These are phyloP conservation scores for Synergus gifuensis DNA, from an alignment of 2,888 invertebrate species.

Conservation along the genomic window DNA sequence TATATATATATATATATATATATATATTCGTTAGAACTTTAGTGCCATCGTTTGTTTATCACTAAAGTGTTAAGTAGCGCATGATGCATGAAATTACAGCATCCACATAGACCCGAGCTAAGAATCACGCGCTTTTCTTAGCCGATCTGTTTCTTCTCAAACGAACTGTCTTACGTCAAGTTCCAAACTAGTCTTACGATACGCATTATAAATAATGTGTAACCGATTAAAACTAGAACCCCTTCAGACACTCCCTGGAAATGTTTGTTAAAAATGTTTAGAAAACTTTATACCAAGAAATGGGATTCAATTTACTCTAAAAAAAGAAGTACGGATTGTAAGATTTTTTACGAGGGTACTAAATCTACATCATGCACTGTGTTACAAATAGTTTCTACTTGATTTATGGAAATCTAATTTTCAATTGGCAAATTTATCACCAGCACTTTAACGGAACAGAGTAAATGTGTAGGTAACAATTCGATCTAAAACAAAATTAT, in stretches of 20 bases:
- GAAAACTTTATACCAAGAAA: not conserved
- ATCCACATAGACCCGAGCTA: conserved; percentile 22
- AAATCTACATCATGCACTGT: too few species aligned
- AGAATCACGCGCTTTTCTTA: conserved; percentile 50
- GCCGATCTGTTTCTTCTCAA: conserved; percentile 57
- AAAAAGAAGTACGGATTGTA: too few species aligned
- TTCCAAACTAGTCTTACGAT: conserved; percentile 34
- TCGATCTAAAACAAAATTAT: too few species aligned
- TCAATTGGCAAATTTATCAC: too few species aligned
- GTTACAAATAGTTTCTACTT: too few species aligned
- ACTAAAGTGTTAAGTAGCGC: conserved; percentile 40
- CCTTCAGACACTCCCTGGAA: not conserved
- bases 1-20: too few species aligned
- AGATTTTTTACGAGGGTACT: too few species aligned
- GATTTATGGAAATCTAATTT: too few species aligned
- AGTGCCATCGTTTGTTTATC: conserved; percentile 35
- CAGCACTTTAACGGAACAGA: too few species aligned
- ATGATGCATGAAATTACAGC: conserved; percentile 41
- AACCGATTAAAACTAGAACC: not conserved
- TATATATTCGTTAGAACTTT: conserved; percentile 11
- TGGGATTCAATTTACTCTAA: not conserved
- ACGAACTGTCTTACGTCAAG: conserved; percentile 64
- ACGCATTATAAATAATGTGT: conserved; percentile 16
- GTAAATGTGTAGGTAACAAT: too few species aligned
- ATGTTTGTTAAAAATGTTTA: not conserved